Base-by-base conservation (phyloP, 1,140 invertebrate species). In the Parasteatoda tepidariorum region DNA sequence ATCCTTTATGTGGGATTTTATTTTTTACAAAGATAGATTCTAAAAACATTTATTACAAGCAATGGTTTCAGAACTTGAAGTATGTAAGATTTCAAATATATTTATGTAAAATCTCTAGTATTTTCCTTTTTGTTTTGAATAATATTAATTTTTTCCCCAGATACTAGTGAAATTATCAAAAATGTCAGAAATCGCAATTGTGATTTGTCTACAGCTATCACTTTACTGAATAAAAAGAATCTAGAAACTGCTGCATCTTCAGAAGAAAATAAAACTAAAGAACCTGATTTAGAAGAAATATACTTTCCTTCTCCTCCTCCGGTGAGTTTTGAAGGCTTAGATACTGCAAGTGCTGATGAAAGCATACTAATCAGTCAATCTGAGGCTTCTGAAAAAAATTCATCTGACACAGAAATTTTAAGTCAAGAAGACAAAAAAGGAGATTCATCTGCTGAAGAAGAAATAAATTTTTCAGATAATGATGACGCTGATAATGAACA, bases 231-330 rank as follows among this genome's bases (percentile, higher is more conserved):
- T 7, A 26, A 55, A 26, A 79, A 79, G 22, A 66, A 24, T 68
- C 11, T 30, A n/a, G 64, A 79, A 67, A n/a, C n/a, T n/a, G 11
- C 34, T 22, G 2, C 24, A 24, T 15, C 41, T 11, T 24, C 26
- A 6, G 48, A 55, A 28, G 48, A 68, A 76, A 18, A 18, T 28
- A 57, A 57, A 57, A n/a, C 9, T 28, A n/a, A 82, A 62, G 67
- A 82, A 68, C 26, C 31, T 31, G 66, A 38, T 33, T 31, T 79
- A 2, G 78, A 82, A 82, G 78, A 82, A n/a, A 68, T 67, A 24
- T 71, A 82, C 48, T 82, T 82, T 33, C 67, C 78, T 22, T 82
- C 78, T 48, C 76, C 76, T 30, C 78, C 78, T 3, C 26, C n/a
- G 30, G 31, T 70, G 7, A 70, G 24, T 22, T 82, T 71, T 41